phyloP scores from a whole-genome alignment of 2,797 vertebrate species.

The Gadopsis marmoratus region DNA sequence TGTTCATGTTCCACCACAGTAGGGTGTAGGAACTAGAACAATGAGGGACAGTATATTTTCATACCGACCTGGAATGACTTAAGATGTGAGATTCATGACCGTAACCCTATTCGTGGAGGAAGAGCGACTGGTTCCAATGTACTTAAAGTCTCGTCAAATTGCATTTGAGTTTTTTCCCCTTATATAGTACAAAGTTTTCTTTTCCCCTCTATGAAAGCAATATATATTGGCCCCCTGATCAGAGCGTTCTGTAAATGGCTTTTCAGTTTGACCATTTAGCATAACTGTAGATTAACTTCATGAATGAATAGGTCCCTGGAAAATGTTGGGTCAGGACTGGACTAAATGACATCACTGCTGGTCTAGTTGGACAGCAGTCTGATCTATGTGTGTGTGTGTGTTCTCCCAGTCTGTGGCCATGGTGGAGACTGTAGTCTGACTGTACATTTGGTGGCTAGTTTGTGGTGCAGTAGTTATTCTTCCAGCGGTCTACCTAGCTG shows the following conservation, averaged over 20 bases:
- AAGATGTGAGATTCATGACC: conserved; percentile 26
- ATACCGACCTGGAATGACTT: conserved; percentile 41
- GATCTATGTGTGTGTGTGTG: conserved; percentile 45
- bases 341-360: conserved; percentile 71
- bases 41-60: conserved; percentile 59
- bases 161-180: conserved; percentile 38
- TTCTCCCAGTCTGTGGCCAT: conserved; percentile 51
- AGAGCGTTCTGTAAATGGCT: conserved; percentile 48
- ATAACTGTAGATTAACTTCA: conserved; percentile 63
- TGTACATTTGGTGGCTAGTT: conserved; percentile 66
- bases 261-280: conserved; percentile 54
- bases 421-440: conserved; percentile 69
- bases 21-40: conserved; percentile 53
- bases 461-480: conserved; percentile 67
- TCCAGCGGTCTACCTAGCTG: conserved; percentile 77
- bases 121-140: conserved; percentile 47
- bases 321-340: conserved; percentile 78
- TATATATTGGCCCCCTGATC: conserved; percentile 48
- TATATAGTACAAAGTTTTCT: conserved; percentile 2
- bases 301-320: conserved; percentile 71
- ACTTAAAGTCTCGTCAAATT: conserved; percentile 27
- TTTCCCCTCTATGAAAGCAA: not conserved
- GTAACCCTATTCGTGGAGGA: not conserved
- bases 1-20: conserved; percentile 49
- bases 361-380: conserved; percentile 60